Base-by-base conservation (phyloP, 2,113 vertebrate genomes). In the Platanista minor region DNA sequence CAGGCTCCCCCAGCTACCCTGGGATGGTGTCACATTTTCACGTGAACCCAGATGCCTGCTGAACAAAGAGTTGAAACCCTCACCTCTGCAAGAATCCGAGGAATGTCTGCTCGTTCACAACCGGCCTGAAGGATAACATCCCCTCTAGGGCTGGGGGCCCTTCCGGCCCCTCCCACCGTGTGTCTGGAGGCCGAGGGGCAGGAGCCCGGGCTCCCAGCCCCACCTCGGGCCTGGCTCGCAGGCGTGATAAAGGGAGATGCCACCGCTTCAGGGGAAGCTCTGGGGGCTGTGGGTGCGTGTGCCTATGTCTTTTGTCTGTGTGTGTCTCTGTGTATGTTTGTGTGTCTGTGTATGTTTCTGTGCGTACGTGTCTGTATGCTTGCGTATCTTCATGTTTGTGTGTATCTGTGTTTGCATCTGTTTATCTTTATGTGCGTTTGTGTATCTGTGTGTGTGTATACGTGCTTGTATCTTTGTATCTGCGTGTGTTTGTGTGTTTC, bases 311-410 rank as follows among this genome's bases (percentile, higher is more conserved):
- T 57, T 57, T 41, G 71, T 31, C 11, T 10, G 31, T 6, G 13
- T 61, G 7, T 17, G 12, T 31, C 57, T 85, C 5, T 14, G 9
- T 29, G 52, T 29, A 14, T 3, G 0, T 33, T 17, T 52, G 36
- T 25, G 2, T 18, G 0, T 14, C 1, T 20, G 14, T 7, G 8
- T n/a, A 1, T 17, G 3, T 39, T 1, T 67, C 4, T 62, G 31
- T 57, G 20, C 2, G 11, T 11, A 0, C 36, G 2, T 36, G 27
- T 33, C 7, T 78, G n/a, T 36, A 0, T 20, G 31, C 36, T 1
- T 39, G 29, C 27, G 3, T 31, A 5, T 59, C 33, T 39, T 9
- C 9, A 29, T 39, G 67, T 61, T 2, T 39, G 2, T 18, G 9
- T 31, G 23, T 84, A 18, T 17, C 43, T 74, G 13, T 2, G 2